phyloP scores from a whole-genome alignment of 2,888 invertebrate species.

The Mythimna ferrago region DNA sequence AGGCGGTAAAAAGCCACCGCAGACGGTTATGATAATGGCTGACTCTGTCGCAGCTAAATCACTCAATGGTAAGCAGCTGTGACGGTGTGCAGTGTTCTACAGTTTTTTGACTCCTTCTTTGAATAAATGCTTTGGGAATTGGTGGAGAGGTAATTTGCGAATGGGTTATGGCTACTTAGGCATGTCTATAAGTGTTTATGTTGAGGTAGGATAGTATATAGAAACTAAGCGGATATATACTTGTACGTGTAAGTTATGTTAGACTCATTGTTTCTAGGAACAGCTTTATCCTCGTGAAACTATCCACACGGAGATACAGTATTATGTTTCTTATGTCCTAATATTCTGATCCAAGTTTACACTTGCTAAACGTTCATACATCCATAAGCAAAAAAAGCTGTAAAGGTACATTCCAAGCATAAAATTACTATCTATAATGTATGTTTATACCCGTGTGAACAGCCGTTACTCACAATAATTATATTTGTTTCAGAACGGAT shows the following conservation, averaged over 20 bases:
- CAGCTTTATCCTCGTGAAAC: no score
- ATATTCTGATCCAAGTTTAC: no score
- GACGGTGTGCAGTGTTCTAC: conserved; percentile 34
- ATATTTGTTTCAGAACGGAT: no score
- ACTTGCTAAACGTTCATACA: no score
- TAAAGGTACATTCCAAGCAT: no score
- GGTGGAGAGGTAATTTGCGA: conserved; percentile 27
- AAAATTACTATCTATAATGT: no score
- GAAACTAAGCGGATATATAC: background rate
- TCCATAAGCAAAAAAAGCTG: no score
- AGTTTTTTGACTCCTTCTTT: conserved; percentile 48
- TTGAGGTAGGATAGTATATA: background rate
- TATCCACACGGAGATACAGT: no score
- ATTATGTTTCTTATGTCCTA: no score
- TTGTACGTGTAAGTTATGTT: background rate
- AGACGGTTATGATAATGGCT: conserved; percentile 59
- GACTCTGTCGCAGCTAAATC: conserved; percentile 55
- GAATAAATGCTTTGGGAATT: conserved; percentile 44
- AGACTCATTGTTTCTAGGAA: background rate
- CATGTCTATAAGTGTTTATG: background rate
- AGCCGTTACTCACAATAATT: no score
- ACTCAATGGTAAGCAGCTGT: conserved; percentile 53
- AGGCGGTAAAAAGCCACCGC: conserved; percentile 52
- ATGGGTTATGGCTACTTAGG: conserved; percentile 8
- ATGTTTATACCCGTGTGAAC: no score